Conservation (phyloP, 2,888 invertebrate species). For the Timema cristinae region DNA sequence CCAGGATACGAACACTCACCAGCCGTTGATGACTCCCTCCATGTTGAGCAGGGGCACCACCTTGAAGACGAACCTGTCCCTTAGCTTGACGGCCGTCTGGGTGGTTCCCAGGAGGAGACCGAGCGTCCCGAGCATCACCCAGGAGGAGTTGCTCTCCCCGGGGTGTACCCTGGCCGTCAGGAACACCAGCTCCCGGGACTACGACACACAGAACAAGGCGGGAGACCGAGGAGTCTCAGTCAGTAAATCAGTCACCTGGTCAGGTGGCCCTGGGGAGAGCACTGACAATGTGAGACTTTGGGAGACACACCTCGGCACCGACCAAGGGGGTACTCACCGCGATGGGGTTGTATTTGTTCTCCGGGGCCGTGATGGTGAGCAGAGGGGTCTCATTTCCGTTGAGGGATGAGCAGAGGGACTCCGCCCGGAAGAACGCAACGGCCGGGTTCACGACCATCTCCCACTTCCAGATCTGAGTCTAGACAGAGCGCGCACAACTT, state of each 20-base stretch:
- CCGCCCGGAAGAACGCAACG: conserved; percentile 58
- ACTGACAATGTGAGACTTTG: too few relatives aligned
- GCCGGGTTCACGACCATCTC: conserved; percentile 45
- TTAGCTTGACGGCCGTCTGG: conserved; percentile 54
- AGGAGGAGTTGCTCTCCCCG: conserved; percentile 82
- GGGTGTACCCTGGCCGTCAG: conserved; percentile 80
- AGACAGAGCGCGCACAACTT: too few relatives aligned
- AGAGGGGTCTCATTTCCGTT: conserved; percentile 71
- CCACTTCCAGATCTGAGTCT: conserved; percentile 63
- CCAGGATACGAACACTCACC: too few relatives aligned
- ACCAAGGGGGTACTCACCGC: too few relatives aligned
- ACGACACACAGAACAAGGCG: too few relatives aligned
- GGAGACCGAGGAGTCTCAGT: too few relatives aligned
- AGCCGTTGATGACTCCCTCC: conserved; percentile 83
- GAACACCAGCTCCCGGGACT: conserved; percentile 66
- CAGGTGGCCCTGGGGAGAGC: too few relatives aligned
- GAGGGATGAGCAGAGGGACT: conserved; percentile 66
- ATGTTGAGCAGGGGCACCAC: conserved; percentile 86
- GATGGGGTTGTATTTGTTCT: conserved; percentile 52
- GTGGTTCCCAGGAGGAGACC: conserved; percentile 59
- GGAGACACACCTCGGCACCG: too few relatives aligned
- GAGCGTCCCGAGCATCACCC: conserved; percentile 82
- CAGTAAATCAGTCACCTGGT: too few relatives aligned
- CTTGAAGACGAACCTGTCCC: conserved; percentile 75
- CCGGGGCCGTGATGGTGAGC: conserved; percentile 67